Percentiles rank a stretch among this genome's conserved stretches.
Evolutionary conservation across 2,888 invertebrate species (phyloP).

Genomic region (Drosophila mettleri): DNA sequence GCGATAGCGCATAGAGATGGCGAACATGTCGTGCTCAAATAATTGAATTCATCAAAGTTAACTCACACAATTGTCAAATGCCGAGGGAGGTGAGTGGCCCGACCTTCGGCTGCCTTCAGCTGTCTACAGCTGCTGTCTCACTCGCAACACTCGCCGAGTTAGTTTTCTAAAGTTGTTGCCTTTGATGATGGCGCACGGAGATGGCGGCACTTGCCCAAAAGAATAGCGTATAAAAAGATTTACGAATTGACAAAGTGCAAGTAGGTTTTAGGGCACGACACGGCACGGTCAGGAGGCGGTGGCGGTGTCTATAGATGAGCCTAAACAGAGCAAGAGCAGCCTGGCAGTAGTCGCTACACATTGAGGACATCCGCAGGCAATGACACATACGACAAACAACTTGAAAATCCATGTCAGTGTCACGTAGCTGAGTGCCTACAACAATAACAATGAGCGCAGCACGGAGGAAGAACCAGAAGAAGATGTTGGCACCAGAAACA

Average conservation of each 20-base stretch:
- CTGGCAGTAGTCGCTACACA: slow-evolving; percentile 19
- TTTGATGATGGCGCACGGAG: slow-evolving; percentile 63
- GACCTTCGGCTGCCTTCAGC: slow-evolving; percentile 23
- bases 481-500: slow-evolving; percentile 37
- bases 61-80: slow-evolving; percentile 76
- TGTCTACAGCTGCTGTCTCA: slow-evolving; percentile 46
- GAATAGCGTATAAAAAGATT: slow-evolving; percentile 72
- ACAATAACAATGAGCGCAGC: slow-evolving; percentile 34
- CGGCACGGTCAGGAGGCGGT: slow-evolving; percentile 35
- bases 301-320: slow-evolving; percentile 34
- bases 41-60: slow-evolving; percentile 81
- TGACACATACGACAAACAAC: slow-evolving; percentile 64
- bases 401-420: slow-evolving; percentile 82
- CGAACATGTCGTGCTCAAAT: slow-evolving; percentile 60
- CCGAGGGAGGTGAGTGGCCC: background rate
- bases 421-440: slow-evolving; percentile 77
- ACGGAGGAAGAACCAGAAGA: slow-evolving; percentile 29
- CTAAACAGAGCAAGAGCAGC: slow-evolving; percentile 38
- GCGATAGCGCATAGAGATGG: slow-evolving; percentile 38
- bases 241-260: slow-evolving; percentile 80
- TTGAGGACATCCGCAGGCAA: slow-evolving; percentile 72
- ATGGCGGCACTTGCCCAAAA: slow-evolving; percentile 35
- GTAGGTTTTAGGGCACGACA: slow-evolving; percentile 57
- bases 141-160: slow-evolving; percentile 59
- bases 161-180: slow-evolving; percentile 72